Base-by-base conservation (phyloP, 1,140 invertebrate species). In the Druon quercuslanigerum region DNA sequence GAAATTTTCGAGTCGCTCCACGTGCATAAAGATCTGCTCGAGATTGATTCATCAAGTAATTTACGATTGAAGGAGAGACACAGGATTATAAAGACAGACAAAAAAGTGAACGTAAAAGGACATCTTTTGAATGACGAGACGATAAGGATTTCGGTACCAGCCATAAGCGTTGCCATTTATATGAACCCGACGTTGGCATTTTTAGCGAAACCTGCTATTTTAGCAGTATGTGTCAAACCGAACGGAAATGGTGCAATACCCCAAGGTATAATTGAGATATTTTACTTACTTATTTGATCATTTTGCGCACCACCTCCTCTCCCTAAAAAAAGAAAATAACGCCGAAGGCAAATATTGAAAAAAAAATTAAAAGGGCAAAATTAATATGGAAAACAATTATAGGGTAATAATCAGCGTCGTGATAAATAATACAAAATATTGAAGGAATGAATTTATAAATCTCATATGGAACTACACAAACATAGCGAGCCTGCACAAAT, bases 171-270 rank as follows among this genome's bases (percentile, higher is more conserved):
- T 46, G 94, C 95, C 83, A 90, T 95, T 77, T 96, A 96, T 85
- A 92, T 95, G 14, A 96, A 96, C 92, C 95, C 95, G 3, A 91
- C 92, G 46, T 89, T 96, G 60, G 94, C 94, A 83, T 95, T 94
- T 90, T 79, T 96, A 14, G 90, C 93, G 14, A 92, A 94, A 76
- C 91, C 93, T 3, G 93, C 94, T 0, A 89, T 95, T 51, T 84
- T 94, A n/a, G 90, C 92, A 33, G 78, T 91, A 54, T 87, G 91
- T 72, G 86, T 93, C 51, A 76, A 89, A 60, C 73, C 84, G 74
- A 71, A 80, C 46, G 79, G 79, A 66, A 66, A 66, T 66, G 16
- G 25, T 33, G 14, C 57, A 76, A 81, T 84, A 73, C 80, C 82
- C 79, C 86, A 87, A 92, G 87, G 90, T 87, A 83, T 78, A 73